Conservation (phyloP, 2,888 invertebrate species). For the Mechanitis messenoides region DNA sequence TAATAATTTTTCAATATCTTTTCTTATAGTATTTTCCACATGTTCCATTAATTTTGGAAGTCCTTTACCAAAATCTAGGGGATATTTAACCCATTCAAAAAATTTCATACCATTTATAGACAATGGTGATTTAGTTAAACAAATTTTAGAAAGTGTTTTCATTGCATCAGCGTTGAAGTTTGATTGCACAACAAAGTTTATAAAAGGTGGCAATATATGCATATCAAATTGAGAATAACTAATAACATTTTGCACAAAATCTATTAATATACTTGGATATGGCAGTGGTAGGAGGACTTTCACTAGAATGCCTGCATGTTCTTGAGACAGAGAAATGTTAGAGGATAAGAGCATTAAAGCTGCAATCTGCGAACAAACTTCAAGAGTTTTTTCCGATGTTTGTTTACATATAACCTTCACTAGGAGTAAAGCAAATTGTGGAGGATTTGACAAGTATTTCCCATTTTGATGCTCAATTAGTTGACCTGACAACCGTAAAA, state of each 20-base stretch:
- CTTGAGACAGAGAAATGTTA: slow-evolving; percentile 81
- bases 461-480: slow-evolving; percentile 80
- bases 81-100: slow-evolving; percentile 80
- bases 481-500: slow-evolving; percentile 78
- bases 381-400: slow-evolving; percentile 63
- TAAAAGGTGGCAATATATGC: slow-evolving; percentile 81
- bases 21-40: slow-evolving; percentile 49
- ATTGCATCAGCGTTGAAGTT: slow-evolving; percentile 75
- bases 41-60: slow-evolving; percentile 57
- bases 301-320: slow-evolving; percentile 82
- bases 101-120: slow-evolving; percentile 77
- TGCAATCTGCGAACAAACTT: slow-evolving; percentile 74
- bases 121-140: slow-evolving; percentile 80
- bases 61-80: slow-evolving; percentile 74
- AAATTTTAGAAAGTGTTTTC: slow-evolving; percentile 79
- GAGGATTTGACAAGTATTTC: slow-evolving; percentile 77
- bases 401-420: slow-evolving; percentile 68
- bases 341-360: slow-evolving; percentile 77
- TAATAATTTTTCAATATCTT: slow-evolving; percentile 52
- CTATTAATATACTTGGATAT: slow-evolving; percentile 75
- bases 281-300: slow-evolving; percentile 78
- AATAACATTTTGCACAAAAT: slow-evolving; percentile 80
- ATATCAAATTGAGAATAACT: slow-evolving; percentile 83
- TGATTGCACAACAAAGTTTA: slow-evolving; percentile 75
- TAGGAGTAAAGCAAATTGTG: slow-evolving; percentile 76